phyloP scores from a whole-genome alignment of 23 tunicate species.

The Styela clava region DNA sequence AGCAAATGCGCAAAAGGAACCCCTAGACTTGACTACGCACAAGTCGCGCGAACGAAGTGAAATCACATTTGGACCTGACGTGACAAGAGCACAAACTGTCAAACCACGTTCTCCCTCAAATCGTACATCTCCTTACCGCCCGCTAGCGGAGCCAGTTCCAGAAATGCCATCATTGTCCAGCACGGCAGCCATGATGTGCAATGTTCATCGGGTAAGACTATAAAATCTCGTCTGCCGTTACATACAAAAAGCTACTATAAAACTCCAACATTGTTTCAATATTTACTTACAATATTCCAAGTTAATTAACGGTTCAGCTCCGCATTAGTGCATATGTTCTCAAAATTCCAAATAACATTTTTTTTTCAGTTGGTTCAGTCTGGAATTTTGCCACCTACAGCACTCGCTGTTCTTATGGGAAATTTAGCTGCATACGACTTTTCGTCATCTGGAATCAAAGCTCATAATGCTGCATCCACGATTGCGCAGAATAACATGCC shows the following conservation, averaged over 20 bases:
- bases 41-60: slow-evolving; percentile 17
- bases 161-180: slow-evolving; percentile 6
- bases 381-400: slow-evolving; percentile 39
- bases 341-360: too few species aligned
- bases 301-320: too few species aligned
- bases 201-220: slow-evolving; percentile 18
- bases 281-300: too few species aligned
- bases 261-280: too few species aligned
- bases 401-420: slow-evolving; percentile 36
- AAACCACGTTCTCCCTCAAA: neutral
- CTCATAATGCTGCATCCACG: neutral
- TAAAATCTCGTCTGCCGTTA: too few species aligned
- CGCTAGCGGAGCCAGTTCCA: neutral
- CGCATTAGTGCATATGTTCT: too few species aligned
- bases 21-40: slow-evolving; percentile 16
- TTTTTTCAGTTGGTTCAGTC: slow-evolving; percentile 37
- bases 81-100: neutral
- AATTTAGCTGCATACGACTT: slow-evolving; percentile 26
- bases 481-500: neutral
- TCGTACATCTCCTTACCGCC: slow-evolving; percentile 1
- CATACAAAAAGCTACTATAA: too few species aligned
- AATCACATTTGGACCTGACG: neutral
- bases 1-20: slow-evolving; percentile 21
- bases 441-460: neutral
- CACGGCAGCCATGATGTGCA: slow-evolving; percentile 11